Percentiles rank a stretch among this genome's conserved stretches.
Evolutionary conservation across 2,888 invertebrate genomes (phyloP).

Genomic region (Zygothrica quintamaculata): DNA sequence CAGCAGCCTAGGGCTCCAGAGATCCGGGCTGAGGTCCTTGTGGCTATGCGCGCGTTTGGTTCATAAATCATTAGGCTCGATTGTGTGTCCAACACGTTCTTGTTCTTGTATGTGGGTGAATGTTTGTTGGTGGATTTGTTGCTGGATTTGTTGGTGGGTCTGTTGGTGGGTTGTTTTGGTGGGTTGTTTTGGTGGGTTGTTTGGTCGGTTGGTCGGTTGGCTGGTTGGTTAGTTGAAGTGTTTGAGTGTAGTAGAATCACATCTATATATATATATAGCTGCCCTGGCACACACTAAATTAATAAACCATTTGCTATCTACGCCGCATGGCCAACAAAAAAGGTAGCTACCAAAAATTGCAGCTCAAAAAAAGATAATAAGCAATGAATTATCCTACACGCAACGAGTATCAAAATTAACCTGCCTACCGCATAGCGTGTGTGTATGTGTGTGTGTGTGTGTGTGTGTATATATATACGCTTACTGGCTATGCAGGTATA

Average conservation of each 20-base stretch:
- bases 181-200: too few relatives aligned
- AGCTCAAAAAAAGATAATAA: slow-evolving; percentile 76
- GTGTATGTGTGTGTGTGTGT: background rate
- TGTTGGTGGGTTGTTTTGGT: slow-evolving; percentile 3
- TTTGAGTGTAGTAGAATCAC: background rate
- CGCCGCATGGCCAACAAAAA: slow-evolving; percentile 27
- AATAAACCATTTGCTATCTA: slow-evolving; percentile 80
- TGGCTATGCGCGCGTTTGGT: slow-evolving; percentile 67
- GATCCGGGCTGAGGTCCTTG: slow-evolving; percentile 48
- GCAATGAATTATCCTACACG: slow-evolving; percentile 81
- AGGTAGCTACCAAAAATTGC: slow-evolving; percentile 55
- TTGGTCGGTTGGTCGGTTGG: background rate
- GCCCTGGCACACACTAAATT: slow-evolving; percentile 77
- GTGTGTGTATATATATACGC: too few relatives aligned
- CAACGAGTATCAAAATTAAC: slow-evolving; percentile 78
- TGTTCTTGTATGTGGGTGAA: slow-evolving; percentile 20
- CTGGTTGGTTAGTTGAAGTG: slow-evolving; percentile 1
- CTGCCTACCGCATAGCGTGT: slow-evolving; percentile 24
- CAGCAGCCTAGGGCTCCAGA: slow-evolving; percentile 43
- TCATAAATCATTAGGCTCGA: slow-evolving; percentile 80
- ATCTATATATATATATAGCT: slow-evolving; percentile 38
- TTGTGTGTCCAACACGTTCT: slow-evolving; percentile 77
- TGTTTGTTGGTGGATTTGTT: slow-evolving; percentile 2
- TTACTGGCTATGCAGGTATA: too few relatives aligned
- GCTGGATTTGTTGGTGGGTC: background rate